Conservation (phyloP, 1,140 invertebrate genomes). For the Cherax destructor region DNA sequence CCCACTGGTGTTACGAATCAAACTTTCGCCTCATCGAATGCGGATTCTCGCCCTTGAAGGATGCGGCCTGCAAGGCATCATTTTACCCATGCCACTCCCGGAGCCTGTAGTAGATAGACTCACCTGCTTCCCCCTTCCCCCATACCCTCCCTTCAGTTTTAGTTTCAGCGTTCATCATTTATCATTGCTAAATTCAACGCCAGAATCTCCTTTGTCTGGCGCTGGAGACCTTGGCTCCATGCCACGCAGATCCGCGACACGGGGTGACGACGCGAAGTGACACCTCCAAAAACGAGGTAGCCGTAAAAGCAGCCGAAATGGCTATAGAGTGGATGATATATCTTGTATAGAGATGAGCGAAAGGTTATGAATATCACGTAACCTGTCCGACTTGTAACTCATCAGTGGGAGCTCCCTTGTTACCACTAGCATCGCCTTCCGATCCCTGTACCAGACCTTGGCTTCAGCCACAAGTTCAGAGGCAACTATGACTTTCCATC, state of each 20-base stretch:
- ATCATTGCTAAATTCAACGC: no score
- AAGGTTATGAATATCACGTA: constrained; percentile 20
- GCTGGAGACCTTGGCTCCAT: no score
- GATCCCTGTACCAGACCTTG: not conserved
- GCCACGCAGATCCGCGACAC: no score
- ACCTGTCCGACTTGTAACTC: constrained; percentile 40
- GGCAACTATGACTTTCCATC: no score
- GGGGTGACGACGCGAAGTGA: no score
- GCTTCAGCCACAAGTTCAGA: not conserved
- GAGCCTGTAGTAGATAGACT: not conserved
- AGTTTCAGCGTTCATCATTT: not conserved
- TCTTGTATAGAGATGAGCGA: constrained; percentile 17
- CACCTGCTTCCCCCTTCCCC: not conserved
- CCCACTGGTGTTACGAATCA: not conserved
- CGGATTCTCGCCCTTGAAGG: not conserved
- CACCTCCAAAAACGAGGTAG: no score
- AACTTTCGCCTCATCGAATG: not conserved
- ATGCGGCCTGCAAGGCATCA: not conserved
- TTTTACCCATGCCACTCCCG: not conserved
- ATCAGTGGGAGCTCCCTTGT: constrained; percentile 31
- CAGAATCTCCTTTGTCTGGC: no score
- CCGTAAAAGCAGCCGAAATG: no score
- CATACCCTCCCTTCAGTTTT: constrained; percentile 27
- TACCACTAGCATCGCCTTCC: constrained; percentile 5
- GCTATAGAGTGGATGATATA: no score